These are phyloP conservation scores for Drosophila melanica DNA, from an alignment of 1,140 invertebrate genomes.

Conservation along the genomic window DNA sequence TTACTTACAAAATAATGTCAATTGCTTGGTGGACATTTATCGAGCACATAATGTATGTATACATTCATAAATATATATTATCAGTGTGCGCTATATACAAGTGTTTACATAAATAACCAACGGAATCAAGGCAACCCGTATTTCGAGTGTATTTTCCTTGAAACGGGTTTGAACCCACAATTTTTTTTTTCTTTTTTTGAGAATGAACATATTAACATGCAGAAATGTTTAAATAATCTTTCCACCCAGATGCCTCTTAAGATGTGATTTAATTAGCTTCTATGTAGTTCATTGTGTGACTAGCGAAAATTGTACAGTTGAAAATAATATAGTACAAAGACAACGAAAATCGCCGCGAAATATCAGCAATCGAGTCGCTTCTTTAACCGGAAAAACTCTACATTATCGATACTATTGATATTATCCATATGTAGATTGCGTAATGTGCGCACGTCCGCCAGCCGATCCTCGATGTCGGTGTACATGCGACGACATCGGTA, in stretches of 20 bases:
- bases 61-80: not conserved
- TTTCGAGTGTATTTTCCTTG: too few relatives aligned
- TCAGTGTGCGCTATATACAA: not conserved
- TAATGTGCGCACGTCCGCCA: constrained; percentile 84
- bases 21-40: constrained; percentile 26
- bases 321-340: constrained; percentile 80
- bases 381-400: constrained; percentile 74
- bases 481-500: constrained; percentile 80
- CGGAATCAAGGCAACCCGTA: not conserved
- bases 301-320: constrained; percentile 80
- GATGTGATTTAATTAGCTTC: not conserved
- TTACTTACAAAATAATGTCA: constrained; percentile 8
- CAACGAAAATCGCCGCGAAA: constrained; percentile 78
- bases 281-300: constrained; percentile 33
- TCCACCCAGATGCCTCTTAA: not conserved
- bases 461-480: constrained; percentile 85
- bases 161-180: not conserved
- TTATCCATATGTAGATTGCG: constrained; percentile 82
- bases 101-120: not conserved
- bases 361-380: constrained; percentile 83
- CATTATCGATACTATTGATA: constrained; percentile 73
- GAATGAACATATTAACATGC: too few relatives aligned
- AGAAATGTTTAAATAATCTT: constrained; percentile 18
- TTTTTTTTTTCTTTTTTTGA: not conserved
- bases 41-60: not conserved